phyloP scores from a whole-genome alignment of 2,888 invertebrate species.

The Gari tellinella region DNA sequence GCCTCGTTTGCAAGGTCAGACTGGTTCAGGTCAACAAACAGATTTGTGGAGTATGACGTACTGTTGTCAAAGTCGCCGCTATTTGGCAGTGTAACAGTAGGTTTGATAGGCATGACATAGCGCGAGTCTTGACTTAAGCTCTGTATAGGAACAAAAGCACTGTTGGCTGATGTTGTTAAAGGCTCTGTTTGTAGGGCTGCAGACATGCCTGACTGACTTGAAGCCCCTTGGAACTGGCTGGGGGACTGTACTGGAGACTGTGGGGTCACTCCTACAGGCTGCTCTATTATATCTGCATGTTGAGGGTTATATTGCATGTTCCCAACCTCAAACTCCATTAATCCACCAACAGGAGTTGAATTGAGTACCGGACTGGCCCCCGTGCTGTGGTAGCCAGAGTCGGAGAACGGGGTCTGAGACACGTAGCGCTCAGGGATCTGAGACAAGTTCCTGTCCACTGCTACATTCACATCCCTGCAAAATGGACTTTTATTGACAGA shows the following conservation, averaged over 20 bases:
- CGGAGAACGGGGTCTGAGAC: conserved; percentile 64
- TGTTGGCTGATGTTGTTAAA: conserved; percentile 35
- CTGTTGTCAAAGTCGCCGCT: background rate
- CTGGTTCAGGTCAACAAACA: conserved; percentile 34
- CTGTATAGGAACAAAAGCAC: conserved; percentile 77
- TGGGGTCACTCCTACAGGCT: no score
- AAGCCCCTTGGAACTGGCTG: no score
- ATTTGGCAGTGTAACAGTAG: conserved; percentile 72
- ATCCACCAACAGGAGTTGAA: conserved; percentile 56
- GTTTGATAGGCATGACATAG: conserved; percentile 71
- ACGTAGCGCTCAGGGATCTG: conserved; percentile 16
- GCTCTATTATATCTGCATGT: no score
- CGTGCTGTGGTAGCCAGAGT: conserved; percentile 73
- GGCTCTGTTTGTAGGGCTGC: no score
- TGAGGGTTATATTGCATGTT: no score
- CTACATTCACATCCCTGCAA: no score
- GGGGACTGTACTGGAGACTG: no score
- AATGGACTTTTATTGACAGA: no score
- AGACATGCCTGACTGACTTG: no score
- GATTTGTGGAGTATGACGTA: conserved; percentile 1
- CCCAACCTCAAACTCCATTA: no score
- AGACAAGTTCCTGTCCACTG: no score
- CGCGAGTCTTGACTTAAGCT: conserved; percentile 52
- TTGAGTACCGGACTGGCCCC: conserved; percentile 64
- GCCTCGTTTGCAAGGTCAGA: conserved; percentile 16